phyloP scores from a whole-genome alignment of 2,888 invertebrate genomes.

The Drosophila conformis region DNA sequence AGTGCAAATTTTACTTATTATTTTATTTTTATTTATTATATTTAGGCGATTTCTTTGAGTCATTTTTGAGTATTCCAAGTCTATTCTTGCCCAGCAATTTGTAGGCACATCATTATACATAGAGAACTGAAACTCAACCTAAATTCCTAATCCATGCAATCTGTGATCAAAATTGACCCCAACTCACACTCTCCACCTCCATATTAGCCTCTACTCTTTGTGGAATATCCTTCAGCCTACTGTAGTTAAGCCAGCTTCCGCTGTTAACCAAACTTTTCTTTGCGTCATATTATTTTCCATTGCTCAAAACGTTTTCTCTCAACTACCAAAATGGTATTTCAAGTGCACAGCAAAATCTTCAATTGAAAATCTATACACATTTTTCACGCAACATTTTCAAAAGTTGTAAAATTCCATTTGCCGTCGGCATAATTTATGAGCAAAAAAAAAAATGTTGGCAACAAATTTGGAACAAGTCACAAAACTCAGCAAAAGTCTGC shows the following conservation, averaged over 20 bases:
- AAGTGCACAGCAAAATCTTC: background rate
- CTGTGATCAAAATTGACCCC: background rate
- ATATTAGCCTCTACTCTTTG: background rate
- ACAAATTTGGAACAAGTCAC: slow-evolving; percentile 9
- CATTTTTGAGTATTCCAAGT: background rate
- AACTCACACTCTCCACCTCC: background rate
- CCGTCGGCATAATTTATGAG: slow-evolving; percentile 41
- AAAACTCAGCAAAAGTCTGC: background rate
- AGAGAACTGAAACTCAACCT: background rate
- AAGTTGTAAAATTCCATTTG: slow-evolving; percentile 9
- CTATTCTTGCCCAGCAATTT: background rate
- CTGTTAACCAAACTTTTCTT: background rate
- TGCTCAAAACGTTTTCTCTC: background rate
- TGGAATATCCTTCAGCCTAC: background rate
- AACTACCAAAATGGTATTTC: background rate
- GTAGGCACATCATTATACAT: background rate
- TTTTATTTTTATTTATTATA: background rate
- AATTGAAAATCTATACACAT: background rate
- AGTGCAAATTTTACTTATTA: too few relatives aligned
- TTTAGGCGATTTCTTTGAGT: background rate
- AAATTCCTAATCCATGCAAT: background rate
- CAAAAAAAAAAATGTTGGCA: slow-evolving; percentile 11
- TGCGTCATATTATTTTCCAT: background rate
- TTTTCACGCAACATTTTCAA: background rate
- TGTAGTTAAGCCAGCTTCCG: background rate